Evolutionary conservation across 2,888 invertebrate species (phyloP).

Genomic region (Hirtodrosophila duncani): DNA sequence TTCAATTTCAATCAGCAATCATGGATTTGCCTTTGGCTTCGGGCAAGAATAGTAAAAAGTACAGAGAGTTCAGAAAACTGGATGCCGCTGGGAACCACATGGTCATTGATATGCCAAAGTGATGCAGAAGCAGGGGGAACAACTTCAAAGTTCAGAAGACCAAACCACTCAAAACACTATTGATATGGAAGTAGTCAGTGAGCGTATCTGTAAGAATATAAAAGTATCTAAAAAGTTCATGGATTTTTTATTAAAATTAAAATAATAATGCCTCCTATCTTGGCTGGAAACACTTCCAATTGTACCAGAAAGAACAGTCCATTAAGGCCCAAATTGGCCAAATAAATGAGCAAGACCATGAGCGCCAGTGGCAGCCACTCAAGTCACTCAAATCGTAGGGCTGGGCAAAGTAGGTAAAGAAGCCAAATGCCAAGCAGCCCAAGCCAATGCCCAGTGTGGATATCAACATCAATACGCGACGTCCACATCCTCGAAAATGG

Average conservation of each 20-base stretch:
- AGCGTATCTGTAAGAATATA: constrained; percentile 67
- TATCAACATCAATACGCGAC: constrained; percentile 69
- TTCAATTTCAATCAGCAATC: constrained; percentile 58
- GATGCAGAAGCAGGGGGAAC: constrained; percentile 66
- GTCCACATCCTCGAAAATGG: constrained; percentile 72
- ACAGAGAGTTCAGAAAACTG: constrained; percentile 60
- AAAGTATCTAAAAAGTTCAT: not conserved
- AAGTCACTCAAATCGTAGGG: constrained; percentile 43
- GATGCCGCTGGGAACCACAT: constrained; percentile 73
- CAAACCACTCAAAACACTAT: constrained; percentile 60
- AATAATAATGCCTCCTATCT: constrained; percentile 53
- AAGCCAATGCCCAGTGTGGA: constrained; percentile 68
- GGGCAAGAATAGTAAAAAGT: constrained; percentile 63
- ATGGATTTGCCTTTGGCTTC: constrained; percentile 76
- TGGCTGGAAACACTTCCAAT: constrained; percentile 74
- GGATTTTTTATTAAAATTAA: not conserved
- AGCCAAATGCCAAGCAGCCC: constrained; percentile 63
- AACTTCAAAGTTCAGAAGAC: constrained; percentile 68
- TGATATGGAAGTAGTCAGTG: constrained; percentile 61
- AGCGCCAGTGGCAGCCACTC: constrained; percentile 69
- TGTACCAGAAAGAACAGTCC: constrained; percentile 72
- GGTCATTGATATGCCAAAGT: constrained; percentile 61
- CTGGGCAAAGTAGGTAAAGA: constrained; percentile 53
- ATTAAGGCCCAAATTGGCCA: constrained; percentile 71
- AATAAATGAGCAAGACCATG: constrained; percentile 69